These are phyloP conservation scores for Bovichtus variegatus DNA, from an alignment of 2,797 vertebrate genomes.

Conservation along the genomic window DNA sequence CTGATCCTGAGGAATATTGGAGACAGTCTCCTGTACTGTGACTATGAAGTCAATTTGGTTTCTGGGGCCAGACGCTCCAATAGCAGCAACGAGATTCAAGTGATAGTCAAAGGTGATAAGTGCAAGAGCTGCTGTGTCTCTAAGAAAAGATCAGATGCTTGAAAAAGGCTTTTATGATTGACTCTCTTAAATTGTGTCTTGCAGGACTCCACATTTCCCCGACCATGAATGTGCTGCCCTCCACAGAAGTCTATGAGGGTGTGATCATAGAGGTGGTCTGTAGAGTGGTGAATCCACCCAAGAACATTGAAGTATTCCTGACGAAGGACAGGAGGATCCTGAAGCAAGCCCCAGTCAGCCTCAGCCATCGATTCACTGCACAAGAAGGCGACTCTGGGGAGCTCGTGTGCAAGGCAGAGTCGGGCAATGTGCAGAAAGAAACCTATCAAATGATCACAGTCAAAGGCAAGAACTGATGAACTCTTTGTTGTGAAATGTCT, in stretches of 20 bases:
- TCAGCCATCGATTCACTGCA: slow-evolving; percentile 36
- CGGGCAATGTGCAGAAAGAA: slow-evolving; percentile 68
- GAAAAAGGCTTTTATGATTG: neutral
- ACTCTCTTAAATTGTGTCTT: slow-evolving; percentile 40
- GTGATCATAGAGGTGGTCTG: slow-evolving; percentile 73
- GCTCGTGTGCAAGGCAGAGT: slow-evolving; percentile 79
- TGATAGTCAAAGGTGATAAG: slow-evolving; percentile 74
- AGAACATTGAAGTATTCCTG: slow-evolving; percentile 70
- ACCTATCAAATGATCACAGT: slow-evolving; percentile 54
- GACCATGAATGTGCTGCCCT: slow-evolving; percentile 66
- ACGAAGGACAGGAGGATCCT: slow-evolving; percentile 63
- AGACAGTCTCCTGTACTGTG: slow-evolving; percentile 69
- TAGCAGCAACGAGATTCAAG: slow-evolving; percentile 60
- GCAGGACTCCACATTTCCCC: slow-evolving; percentile 75
- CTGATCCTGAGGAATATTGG: slow-evolving; percentile 46
- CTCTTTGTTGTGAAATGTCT: neutral
- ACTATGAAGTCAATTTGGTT: slow-evolving; percentile 62
- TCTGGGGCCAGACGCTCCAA: slow-evolving; percentile 60
- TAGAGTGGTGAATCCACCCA: slow-evolving; percentile 29
- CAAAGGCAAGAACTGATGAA: slow-evolving; percentile 58
- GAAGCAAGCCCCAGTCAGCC: neutral
- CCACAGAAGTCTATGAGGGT: slow-evolving; percentile 63
- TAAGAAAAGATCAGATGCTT: neutral
- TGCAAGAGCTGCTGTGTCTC: neutral
- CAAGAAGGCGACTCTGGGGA: slow-evolving; percentile 67